A percentile compares a stretch with the other conserved stretches of the same genome.
Evolutionary conservation across 2,797 vertebrate species (phyloP).

Genomic region (Lithobates sylvaticus): DNA sequence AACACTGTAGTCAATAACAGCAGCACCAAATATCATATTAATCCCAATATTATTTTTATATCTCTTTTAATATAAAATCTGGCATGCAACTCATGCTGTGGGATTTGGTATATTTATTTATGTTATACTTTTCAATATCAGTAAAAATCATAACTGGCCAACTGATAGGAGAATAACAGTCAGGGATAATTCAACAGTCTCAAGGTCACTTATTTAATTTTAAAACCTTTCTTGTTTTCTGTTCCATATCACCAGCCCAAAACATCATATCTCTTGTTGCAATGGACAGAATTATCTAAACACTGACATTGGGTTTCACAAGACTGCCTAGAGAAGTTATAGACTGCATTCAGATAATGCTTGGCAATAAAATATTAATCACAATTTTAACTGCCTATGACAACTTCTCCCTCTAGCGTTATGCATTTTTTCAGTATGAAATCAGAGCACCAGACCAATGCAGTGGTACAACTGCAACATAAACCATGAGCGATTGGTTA

Average conservation of each 20-base stretch:
- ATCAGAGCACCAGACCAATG: background rate
- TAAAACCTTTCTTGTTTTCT: slow-evolving; percentile 65
- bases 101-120: slow-evolving; percentile 69
- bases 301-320: slow-evolving; percentile 40
- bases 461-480: background rate
- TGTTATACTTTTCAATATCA: slow-evolving; percentile 68
- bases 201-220: slow-evolving; percentile 64
- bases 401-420: background rate
- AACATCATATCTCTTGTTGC: slow-evolving; percentile 66
- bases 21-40: slow-evolving; percentile 82
- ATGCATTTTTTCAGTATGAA: background rate
- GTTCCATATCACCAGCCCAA: slow-evolving; percentile 65
- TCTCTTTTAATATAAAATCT: slow-evolving; percentile 75
- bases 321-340: background rate
- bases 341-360: background rate
- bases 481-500: background rate
- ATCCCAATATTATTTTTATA: slow-evolving; percentile 69
- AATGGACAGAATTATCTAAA: slow-evolving; percentile 32
- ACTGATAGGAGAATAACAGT: slow-evolving; percentile 59
- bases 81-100: slow-evolving; percentile 80
- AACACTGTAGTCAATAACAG: slow-evolving; percentile 85
- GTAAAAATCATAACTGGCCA: slow-evolving; percentile 65
- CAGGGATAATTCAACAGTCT: slow-evolving; percentile 74
- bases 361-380: background rate
- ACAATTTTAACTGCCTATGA: background rate